A percentile compares a stretch with the other conserved stretches of the same genome.
These are phyloP conservation scores for Pseudochromis fuscus DNA, from an alignment of 2,797 vertebrate genomes.

Conservation along the genomic window DNA sequence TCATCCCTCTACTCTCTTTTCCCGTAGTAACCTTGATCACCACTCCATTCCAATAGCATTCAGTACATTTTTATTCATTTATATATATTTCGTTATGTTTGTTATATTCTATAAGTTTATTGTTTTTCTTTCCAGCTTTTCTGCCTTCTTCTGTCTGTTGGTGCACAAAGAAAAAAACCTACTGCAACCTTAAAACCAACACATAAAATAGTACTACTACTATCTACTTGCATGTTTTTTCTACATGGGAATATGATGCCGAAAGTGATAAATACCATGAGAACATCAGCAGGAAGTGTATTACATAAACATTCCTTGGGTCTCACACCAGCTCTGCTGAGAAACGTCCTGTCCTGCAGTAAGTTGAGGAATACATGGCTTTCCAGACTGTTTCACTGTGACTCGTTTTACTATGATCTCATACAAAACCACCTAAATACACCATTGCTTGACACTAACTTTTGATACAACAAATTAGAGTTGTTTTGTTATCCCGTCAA, in stretches of 20 bases:
- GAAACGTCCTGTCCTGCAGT: slow-evolving; percentile 33
- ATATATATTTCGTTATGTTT: too few species aligned
- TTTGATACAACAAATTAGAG: not conserved
- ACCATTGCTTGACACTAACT: not conserved
- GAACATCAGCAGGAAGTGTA: slow-evolving; percentile 33
- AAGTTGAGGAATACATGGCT: slow-evolving; percentile 1
- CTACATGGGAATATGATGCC: not conserved
- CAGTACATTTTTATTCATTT: too few species aligned
- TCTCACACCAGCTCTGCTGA: slow-evolving; percentile 30
- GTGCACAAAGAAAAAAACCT: slow-evolving; percentile 1
- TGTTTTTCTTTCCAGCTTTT: too few species aligned
- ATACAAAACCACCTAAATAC: too few species aligned
- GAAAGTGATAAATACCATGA: slow-evolving; percentile 16
- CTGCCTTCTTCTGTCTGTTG: not conserved
- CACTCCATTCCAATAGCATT: not conserved
- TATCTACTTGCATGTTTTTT: not conserved
- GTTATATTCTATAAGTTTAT: too few species aligned
- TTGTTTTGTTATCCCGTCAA: not conserved
- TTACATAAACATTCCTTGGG: slow-evolving; percentile 51
- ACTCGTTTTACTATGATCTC: too few species aligned
- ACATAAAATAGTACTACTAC: not conserved
- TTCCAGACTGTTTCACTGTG: slow-evolving; percentile 3
- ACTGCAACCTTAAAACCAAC: not conserved
- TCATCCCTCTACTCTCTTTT: too few species aligned
- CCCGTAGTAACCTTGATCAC: not conserved